Percentiles rank a stretch among this genome's conserved stretches.
phyloP scores from a whole-genome alignment of 2,888 invertebrate genomes.

The Epinotia ramella region DNA sequence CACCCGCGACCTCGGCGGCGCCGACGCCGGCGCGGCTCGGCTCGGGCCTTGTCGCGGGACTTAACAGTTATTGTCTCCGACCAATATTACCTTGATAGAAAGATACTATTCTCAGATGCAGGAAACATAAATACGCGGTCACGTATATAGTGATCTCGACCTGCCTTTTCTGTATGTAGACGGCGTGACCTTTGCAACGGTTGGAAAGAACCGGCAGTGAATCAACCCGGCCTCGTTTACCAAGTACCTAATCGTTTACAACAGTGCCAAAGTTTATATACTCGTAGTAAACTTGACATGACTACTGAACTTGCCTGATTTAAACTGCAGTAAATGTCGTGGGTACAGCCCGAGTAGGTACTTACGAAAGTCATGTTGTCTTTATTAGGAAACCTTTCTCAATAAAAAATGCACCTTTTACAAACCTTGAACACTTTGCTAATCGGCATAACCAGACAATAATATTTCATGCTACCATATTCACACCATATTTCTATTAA shows the following conservation, averaged over 20 bases:
- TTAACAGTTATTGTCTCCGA: conserved; percentile 59
- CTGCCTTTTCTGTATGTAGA: conserved; percentile 30
- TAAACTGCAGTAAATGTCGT: conserved; percentile 49
- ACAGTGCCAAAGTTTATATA: conserved; percentile 2
- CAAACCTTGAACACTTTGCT: conserved; percentile 59
- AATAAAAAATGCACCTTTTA: conserved; percentile 58
- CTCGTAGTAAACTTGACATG: conserved; percentile 2
- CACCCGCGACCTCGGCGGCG: conserved; percentile 75
- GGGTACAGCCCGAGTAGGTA: conserved; percentile 45
- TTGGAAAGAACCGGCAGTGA: conserved; percentile 26
- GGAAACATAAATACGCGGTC: conserved; percentile 33
- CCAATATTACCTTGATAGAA: conserved; percentile 48
- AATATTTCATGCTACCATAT: conserved; percentile 46
- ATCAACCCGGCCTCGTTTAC: conserved; percentile 21
- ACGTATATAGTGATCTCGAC: conserved; percentile 31
- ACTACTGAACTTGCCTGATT: conserved; percentile 28
- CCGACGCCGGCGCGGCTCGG: conserved; percentile 52
- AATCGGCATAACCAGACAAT: conserved; percentile 45
- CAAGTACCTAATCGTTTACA: conserved; percentile 10
- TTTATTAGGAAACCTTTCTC: conserved; percentile 59
- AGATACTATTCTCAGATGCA: conserved; percentile 47
- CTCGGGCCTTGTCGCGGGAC: conserved; percentile 74
- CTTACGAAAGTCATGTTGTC: conserved; percentile 57
- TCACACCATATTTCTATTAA: conserved; percentile 46
- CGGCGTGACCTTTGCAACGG: conserved; percentile 29